phyloP scores from a whole-genome alignment of 64 coral and sea anemone species.

The Stichodactyla mertensii region DNA sequence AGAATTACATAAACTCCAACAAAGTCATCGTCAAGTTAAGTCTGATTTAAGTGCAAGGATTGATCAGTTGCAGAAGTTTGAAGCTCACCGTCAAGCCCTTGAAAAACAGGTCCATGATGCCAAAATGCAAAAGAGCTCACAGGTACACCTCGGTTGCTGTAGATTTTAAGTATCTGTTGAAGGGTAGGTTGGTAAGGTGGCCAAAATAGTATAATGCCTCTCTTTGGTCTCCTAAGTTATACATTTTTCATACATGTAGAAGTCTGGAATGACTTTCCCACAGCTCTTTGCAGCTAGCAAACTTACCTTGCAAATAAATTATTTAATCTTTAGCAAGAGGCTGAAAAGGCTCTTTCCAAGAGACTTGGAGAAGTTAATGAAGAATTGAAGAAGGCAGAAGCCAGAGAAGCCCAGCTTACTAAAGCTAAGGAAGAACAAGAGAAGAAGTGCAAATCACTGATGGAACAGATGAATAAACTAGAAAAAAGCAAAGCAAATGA shows the following conservation, averaged over 20 bases:
- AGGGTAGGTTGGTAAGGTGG: too few species aligned
- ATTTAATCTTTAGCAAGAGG: slow-evolving; percentile 44
- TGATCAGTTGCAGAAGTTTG: slow-evolving; percentile 49
- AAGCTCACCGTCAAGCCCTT: slow-evolving; percentile 38
- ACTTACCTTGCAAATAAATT: not conserved
- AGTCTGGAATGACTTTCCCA: too few species aligned
- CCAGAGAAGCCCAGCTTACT: slow-evolving; percentile 48
- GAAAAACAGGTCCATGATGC: slow-evolving; percentile 49
- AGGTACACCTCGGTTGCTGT: slow-evolving; percentile 3
- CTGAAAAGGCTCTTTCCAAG: slow-evolving; percentile 63
- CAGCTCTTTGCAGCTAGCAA: not conserved
- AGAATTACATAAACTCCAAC: slow-evolving; percentile 74
- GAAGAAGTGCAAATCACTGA: slow-evolving; percentile 28
- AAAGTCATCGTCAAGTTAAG: slow-evolving; percentile 63
- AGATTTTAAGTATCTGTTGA: too few species aligned
- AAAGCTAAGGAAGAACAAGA: slow-evolving; percentile 49
- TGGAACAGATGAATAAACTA: slow-evolving; percentile 37
- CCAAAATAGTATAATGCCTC: too few species aligned
- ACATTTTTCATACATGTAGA: too few species aligned
- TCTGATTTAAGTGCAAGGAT: slow-evolving; percentile 38
- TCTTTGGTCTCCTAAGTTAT: too few species aligned
- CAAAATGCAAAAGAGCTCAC: slow-evolving; percentile 44
- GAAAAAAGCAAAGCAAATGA: slow-evolving; percentile 27
- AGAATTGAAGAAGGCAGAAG: slow-evolving; percentile 72
- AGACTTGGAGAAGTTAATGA: slow-evolving; percentile 81